These are phyloP conservation scores for Camelus dromedarius DNA, from an alignment of 2,113 vertebrate species.

Conservation along the genomic window DNA sequence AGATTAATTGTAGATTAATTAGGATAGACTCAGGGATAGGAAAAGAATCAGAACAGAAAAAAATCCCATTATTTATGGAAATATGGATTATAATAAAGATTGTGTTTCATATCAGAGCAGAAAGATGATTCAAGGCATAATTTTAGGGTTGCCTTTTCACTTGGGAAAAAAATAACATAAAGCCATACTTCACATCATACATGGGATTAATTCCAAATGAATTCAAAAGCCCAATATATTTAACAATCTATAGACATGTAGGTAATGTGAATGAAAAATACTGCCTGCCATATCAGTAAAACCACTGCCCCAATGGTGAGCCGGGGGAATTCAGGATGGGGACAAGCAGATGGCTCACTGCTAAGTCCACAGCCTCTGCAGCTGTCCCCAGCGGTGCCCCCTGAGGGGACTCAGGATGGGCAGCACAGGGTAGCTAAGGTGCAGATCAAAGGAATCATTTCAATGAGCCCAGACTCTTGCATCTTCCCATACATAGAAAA, in stretches of 20 bases:
- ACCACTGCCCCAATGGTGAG: too few relatives aligned
- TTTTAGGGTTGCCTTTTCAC: background rate
- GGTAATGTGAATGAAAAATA: background rate
- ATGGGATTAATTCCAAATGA: constrained; percentile 24
- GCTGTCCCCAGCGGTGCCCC: too few relatives aligned
- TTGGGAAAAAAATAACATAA: background rate
- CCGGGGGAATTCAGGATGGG: too few relatives aligned
- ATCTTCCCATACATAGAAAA: too few relatives aligned
- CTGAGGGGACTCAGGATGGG: too few relatives aligned
- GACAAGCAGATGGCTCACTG: too few relatives aligned
- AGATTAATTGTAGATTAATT: background rate
- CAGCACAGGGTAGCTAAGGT: too few relatives aligned
- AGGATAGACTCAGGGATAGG: background rate
- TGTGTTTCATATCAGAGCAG: background rate
- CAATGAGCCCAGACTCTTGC: too few relatives aligned
- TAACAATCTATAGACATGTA: background rate
- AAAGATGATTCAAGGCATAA: constrained; percentile 17
- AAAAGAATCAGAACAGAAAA: constrained; percentile 21
- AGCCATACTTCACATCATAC: background rate
- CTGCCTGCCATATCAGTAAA: too few relatives aligned
- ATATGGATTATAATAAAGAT: constrained; percentile 17
- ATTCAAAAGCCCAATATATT: constrained; percentile 13
- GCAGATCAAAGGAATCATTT: too few relatives aligned
- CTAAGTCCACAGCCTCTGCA: too few relatives aligned
- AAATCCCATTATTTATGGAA: background rate